Percentiles rank a stretch among this genome's conserved stretches.
Conservation (phyloP, 2,888 invertebrate genomes). For the Nephrotoma flavescens region DNA sequence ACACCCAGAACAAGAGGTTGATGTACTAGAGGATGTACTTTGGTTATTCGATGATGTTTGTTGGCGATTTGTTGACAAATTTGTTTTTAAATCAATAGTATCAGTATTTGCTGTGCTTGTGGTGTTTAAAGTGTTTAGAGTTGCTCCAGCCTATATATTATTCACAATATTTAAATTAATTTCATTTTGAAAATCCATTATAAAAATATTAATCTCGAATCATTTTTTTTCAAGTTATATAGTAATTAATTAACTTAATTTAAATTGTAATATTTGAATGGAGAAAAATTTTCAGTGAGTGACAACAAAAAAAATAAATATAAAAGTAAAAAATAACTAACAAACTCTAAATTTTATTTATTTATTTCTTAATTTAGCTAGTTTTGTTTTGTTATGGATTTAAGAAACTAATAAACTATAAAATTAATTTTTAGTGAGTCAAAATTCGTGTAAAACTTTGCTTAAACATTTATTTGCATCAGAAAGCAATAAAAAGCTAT, state of each 20-base stretch:
- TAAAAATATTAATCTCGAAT: not conserved
- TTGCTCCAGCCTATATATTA: conserved; percentile 3
- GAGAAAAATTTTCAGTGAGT: not conserved
- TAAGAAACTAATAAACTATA: not conserved
- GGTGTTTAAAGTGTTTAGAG: not conserved
- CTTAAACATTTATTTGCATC: not conserved
- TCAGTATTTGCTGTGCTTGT: not conserved
- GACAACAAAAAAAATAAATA: not conserved
- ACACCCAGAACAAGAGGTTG: conserved; percentile 37
- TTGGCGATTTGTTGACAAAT: conserved; percentile 10
- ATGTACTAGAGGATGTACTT: conserved; percentile 15
- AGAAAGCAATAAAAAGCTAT: not conserved
- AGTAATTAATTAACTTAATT: not conserved
- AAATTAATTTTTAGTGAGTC: not conserved
- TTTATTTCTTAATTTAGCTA: not conserved
- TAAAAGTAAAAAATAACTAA: not conserved
- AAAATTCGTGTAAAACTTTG: not conserved
- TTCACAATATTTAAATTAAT: not conserved
- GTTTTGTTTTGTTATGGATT: not conserved
- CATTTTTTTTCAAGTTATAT: not conserved
- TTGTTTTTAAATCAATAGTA: not conserved
- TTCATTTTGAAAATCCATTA: not conserved
- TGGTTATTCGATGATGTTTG: conserved; percentile 10
- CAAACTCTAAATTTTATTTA: not conserved
- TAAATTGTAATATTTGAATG: not conserved